These are phyloP conservation scores for Oenanthe oenanthe DNA, from an alignment of 2,113 vertebrate genomes.

Conservation along the genomic window DNA sequence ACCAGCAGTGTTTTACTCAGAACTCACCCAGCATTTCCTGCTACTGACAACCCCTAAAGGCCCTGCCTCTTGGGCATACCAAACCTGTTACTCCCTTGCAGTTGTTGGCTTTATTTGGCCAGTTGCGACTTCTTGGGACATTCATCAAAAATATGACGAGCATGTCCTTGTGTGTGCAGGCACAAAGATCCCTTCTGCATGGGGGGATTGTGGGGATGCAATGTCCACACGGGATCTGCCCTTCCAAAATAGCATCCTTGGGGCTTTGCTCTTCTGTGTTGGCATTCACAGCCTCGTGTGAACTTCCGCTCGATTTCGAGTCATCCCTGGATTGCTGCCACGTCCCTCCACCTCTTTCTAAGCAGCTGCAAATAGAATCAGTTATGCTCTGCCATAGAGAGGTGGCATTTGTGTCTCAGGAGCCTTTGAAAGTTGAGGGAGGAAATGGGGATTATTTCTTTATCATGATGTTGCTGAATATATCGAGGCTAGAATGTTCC, in stretches of 20 bases:
- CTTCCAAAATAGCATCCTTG: slow-evolving; percentile 67
- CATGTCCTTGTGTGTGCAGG: background rate
- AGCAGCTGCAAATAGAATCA: slow-evolving; percentile 59
- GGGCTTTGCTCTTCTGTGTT: slow-evolving; percentile 32
- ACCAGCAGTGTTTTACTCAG: background rate
- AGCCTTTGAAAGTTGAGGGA: slow-evolving; percentile 57
- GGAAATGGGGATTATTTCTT: slow-evolving; percentile 57
- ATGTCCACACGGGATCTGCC: background rate
- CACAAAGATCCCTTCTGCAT: background rate
- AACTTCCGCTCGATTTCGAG: slow-evolving; percentile 55
- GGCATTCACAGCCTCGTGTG: slow-evolving; percentile 28
- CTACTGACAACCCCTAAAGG: background rate
- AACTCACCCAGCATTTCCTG: background rate
- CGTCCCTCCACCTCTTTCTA: slow-evolving; percentile 41
- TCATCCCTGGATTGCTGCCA: slow-evolving; percentile 53
- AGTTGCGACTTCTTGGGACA: background rate
- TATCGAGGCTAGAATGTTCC: slow-evolving; percentile 51
- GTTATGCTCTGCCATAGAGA: slow-evolving; percentile 25
- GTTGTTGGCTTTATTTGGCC: slow-evolving; percentile 24
- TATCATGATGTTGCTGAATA: slow-evolving; percentile 43
- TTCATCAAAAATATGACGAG: slow-evolving; percentile 35
- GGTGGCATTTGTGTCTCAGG: slow-evolving; percentile 52
- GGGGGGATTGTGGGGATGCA: background rate
- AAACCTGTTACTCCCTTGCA: background rate
- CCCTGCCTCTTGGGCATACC: background rate